Conservation (phyloP, 2,113 vertebrate species). For the Dasyurus viverrinus region DNA sequence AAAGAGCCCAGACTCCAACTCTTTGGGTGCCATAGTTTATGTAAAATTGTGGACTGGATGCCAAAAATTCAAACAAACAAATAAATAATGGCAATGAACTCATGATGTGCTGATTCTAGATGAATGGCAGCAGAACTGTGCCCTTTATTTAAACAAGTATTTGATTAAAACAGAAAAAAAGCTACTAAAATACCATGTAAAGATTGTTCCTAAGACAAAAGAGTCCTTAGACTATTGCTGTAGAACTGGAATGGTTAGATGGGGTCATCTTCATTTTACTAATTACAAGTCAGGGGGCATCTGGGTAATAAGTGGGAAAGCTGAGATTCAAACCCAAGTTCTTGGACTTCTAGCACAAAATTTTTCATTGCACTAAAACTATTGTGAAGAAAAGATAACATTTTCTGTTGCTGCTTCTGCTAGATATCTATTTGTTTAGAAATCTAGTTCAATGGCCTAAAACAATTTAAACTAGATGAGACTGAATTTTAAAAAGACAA, state of each 20-base stretch:
- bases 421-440: not conserved
- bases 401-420: not conserved
- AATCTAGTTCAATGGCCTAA: not conserved
- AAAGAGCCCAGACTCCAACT: not conserved
- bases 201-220: not conserved
- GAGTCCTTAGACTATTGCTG: not conserved
- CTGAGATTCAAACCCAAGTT: not conserved
- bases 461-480: not conserved
- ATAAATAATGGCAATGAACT: not conserved
- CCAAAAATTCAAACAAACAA: conserved; percentile 25
- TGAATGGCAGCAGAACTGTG: not conserved
- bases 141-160: not conserved
- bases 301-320: not conserved
- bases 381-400: not conserved
- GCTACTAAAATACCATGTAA: not conserved
- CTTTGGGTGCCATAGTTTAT: not conserved
- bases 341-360: not conserved
- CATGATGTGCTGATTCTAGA: not conserved
- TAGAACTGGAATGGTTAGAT: not conserved
- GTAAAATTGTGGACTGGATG: not conserved
- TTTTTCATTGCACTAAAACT: not conserved
- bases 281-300: not conserved
- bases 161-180: not conserved
- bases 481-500: not conserved
- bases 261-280: not conserved